Percentiles rank a stretch among this genome's conserved stretches.
These are phyloP conservation scores for Lochmaea crataegi DNA, from an alignment of 2,888 invertebrate species.

Conservation along the genomic window DNA sequence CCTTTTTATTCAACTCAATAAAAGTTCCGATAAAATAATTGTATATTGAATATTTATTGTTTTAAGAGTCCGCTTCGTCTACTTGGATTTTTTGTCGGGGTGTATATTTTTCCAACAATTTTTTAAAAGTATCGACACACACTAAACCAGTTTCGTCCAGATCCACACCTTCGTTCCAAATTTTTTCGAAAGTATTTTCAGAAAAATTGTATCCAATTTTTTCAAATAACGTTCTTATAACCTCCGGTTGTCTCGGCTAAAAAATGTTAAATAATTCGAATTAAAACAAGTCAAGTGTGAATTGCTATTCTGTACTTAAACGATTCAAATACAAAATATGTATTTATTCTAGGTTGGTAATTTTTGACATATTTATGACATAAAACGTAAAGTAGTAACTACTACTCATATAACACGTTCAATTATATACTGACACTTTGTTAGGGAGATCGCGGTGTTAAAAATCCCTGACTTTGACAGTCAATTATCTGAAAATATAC, in stretches of 20 bases:
- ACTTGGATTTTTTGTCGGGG: slow-evolving; percentile 45
- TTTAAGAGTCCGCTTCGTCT: slow-evolving; percentile 50
- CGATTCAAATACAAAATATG: no score
- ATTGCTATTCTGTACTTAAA: no score
- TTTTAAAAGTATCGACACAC: slow-evolving; percentile 69
- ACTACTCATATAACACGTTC: background rate
- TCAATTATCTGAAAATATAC: no score
- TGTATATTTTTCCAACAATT: slow-evolving; percentile 54
- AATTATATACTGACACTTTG: no score
- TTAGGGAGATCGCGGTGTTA: no score
- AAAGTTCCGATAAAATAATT: slow-evolving; percentile 19
- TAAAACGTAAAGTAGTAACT: background rate
- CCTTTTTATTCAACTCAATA: no score
- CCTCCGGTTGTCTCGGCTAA: slow-evolving; percentile 58
- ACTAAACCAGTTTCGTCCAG: slow-evolving; percentile 68
- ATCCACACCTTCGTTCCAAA: slow-evolving; percentile 68
- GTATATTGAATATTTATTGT: slow-evolving; percentile 17
- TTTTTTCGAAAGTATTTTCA: slow-evolving; percentile 65
- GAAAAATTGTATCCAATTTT: slow-evolving; percentile 67
- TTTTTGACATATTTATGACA: no score
- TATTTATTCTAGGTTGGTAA: no score
- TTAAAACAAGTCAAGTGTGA: background rate
- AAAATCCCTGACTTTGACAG: no score
- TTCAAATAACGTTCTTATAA: slow-evolving; percentile 67
- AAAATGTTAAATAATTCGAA: slow-evolving; percentile 35